Evolutionary conservation across 2,888 invertebrate genomes (phyloP).

Genomic region (Tanytarsus gracilentus): DNA sequence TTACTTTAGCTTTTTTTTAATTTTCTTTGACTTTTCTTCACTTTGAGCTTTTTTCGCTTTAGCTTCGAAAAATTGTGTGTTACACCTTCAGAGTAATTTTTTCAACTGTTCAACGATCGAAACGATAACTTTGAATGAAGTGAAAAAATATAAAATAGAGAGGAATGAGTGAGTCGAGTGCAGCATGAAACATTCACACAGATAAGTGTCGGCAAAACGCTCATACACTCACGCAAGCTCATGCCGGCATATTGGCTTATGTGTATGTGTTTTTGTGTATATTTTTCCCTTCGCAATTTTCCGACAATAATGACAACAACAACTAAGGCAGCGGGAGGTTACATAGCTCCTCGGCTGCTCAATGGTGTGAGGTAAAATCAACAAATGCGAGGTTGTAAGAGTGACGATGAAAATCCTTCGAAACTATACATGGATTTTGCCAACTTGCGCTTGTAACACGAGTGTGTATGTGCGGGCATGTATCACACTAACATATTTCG

Average conservation of each 20-base stretch:
- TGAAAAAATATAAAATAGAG: background rate
- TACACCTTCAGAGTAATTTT: conserved; percentile 15
- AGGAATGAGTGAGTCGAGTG: background rate
- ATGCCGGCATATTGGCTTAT: conserved; percentile 1
- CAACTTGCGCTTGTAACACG: background rate
- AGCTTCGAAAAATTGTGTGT: conserved; percentile 20
- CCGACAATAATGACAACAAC: background rate
- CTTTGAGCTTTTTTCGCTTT: conserved; percentile 9
- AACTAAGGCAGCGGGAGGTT: background rate
- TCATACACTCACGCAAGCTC: background rate
- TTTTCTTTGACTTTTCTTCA: background rate
- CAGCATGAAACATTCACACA: conserved; percentile 22
- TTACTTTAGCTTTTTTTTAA: background rate
- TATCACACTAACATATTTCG: background rate
- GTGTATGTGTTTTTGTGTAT: too few relatives aligned
- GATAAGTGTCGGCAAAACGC: background rate
- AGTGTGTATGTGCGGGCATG: background rate
- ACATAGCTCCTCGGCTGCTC: background rate
- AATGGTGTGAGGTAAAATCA: conserved; percentile 11
- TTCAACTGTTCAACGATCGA: conserved; percentile 23
- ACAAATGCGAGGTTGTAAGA: conserved; percentile 12
- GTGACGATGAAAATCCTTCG: conserved; percentile 26
- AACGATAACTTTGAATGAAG: conserved; percentile 28
- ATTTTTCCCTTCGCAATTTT: conserved; percentile 27
- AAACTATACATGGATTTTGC: too few relatives aligned